Percentiles rank a stretch among this genome's conserved stretches.
Conservation (phyloP, 2,888 invertebrate genomes). For the Hybos culiciformis region DNA sequence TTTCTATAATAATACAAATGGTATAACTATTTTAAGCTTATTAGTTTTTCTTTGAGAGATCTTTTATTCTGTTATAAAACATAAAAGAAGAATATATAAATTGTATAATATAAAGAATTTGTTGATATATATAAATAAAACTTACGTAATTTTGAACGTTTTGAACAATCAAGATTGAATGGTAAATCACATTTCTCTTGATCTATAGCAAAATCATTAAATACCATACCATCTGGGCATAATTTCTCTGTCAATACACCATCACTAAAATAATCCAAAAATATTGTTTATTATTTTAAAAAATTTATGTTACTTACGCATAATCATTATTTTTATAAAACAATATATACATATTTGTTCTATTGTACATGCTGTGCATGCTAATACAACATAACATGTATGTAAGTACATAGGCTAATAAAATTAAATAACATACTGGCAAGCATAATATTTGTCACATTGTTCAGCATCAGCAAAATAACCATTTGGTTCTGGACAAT, state of each 20-base stretch:
- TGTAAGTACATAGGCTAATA: not conserved
- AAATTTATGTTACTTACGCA: not conserved
- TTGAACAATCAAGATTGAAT: conserved; percentile 71
- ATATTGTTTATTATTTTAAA: conserved; percentile 4
- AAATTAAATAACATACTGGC: conserved; percentile 38
- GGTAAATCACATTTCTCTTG: conserved; percentile 81
- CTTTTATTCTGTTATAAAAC: too few species aligned
- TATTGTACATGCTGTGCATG: too few species aligned
- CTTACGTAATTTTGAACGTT: conserved; percentile 68
- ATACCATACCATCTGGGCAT: conserved; percentile 81
- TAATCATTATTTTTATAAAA: too few species aligned
- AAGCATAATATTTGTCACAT: conserved; percentile 79
- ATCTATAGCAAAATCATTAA: conserved; percentile 68
- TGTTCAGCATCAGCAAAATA: conserved; percentile 75
- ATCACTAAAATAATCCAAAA: conserved; percentile 37
- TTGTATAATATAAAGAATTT: too few species aligned
- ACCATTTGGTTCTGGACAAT: conserved; percentile 70
- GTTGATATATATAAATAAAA: conserved; percentile 24
- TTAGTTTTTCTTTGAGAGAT: too few species aligned
- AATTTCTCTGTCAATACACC: conserved; percentile 62
- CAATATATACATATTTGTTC: too few species aligned
- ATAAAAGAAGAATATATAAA: too few species aligned
- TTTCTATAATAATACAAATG: too few species aligned
- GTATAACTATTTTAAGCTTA: too few species aligned
- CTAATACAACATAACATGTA: too few species aligned